Evolutionary conservation across 2,797 vertebrate genomes (phyloP).

Genomic region (Acrossocheilus fasciatus): DNA sequence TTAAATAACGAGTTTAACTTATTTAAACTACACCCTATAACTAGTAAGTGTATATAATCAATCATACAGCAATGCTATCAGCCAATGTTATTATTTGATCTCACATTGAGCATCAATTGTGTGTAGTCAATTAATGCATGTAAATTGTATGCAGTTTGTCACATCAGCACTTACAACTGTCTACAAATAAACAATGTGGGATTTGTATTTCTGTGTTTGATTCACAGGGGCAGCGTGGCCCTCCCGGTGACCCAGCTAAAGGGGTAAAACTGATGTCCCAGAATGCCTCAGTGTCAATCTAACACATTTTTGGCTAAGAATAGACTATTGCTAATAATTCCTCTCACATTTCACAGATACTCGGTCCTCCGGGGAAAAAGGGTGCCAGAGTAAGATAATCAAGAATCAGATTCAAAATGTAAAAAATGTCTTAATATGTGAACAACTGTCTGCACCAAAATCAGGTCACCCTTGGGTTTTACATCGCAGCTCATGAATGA

Average conservation of each 20-base stretch:
- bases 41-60: not conserved
- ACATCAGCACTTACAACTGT: not conserved
- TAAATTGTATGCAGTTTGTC: not conserved
- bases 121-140: not conserved
- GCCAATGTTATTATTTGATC: not conserved
- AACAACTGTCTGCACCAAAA: slow-evolving; percentile 22
- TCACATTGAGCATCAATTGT: not conserved
- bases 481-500: slow-evolving; percentile 25
- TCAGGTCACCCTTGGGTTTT: slow-evolving; percentile 14
- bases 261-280: slow-evolving; percentile 76
- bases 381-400: slow-evolving; percentile 81
- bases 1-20: not conserved
- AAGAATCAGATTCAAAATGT: not conserved
- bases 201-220: slow-evolving; percentile 31
- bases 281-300: not conserved
- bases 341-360: slow-evolving; percentile 73
- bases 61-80: not conserved
- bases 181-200: not conserved
- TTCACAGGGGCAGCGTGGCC: slow-evolving; percentile 78
- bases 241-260: slow-evolving; percentile 85
- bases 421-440: not conserved
- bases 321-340: slow-evolving; percentile 12
- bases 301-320: slow-evolving; percentile 14
- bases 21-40: not conserved
- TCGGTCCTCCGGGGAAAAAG: slow-evolving; percentile 88